Conservation (phyloP, 1,140 invertebrate species). For the Bombyx mandarina region DNA sequence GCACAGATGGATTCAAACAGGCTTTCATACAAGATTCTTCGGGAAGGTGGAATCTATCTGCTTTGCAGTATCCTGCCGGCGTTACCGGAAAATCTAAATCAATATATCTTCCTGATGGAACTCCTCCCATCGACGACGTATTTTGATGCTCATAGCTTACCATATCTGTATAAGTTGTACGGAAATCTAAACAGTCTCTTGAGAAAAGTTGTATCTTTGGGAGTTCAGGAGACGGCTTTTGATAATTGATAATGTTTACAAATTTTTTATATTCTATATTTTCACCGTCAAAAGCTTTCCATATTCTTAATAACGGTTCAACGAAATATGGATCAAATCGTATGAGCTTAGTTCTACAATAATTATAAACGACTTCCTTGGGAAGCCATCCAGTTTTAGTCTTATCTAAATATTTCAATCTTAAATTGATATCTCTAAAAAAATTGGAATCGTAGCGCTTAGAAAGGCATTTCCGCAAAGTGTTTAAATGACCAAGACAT, state of each 20-base stretch:
- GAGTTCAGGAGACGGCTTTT: constrained; percentile 10
- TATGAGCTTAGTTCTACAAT: constrained; percentile 14
- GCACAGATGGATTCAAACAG: constrained; percentile 17
- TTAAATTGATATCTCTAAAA: constrained; percentile 30
- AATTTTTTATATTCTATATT: constrained; percentile 25
- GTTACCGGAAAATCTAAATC: constrained; percentile 22
- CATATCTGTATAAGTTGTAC: constrained; percentile 27
- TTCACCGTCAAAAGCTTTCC: constrained; percentile 20
- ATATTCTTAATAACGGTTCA: constrained; percentile 23
- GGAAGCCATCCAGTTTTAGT: constrained; percentile 24
- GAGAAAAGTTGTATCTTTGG: constrained; percentile 20
- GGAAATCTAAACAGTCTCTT: constrained; percentile 15
- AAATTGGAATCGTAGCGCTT: constrained; percentile 23
- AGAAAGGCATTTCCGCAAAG: constrained; percentile 31
- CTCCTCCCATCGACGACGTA: constrained; percentile 12
- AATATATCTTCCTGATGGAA: constrained; percentile 25
- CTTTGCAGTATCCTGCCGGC: constrained; percentile 16
- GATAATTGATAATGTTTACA: constrained; percentile 18
- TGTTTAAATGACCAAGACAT: constrained; percentile 41
- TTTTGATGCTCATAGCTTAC: constrained; percentile 14
- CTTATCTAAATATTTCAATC: constrained; percentile 37
- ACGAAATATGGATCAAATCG: constrained; percentile 17
- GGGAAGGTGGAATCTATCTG: constrained; percentile 15
- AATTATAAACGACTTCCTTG: constrained; percentile 25
- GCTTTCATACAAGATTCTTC: constrained; percentile 19